A percentile compares a stretch with the other conserved stretches of the same genome.
Conservation (phyloP, 2,113 vertebrate genomes). For the Chloroceryle aenea region DNA sequence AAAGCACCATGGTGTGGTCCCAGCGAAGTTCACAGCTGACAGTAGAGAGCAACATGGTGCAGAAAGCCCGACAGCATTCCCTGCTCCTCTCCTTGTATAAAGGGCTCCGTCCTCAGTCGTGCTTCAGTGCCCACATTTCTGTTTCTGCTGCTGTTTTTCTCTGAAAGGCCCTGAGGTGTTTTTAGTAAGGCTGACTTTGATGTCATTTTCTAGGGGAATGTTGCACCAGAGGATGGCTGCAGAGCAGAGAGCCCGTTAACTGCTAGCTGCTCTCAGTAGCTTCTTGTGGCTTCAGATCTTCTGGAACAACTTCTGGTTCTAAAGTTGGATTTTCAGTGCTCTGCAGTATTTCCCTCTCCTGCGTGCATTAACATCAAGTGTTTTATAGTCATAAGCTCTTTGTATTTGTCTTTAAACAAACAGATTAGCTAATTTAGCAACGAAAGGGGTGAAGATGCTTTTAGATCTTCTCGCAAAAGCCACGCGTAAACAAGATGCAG, state of each 20-base stretch:
- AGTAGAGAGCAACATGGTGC: fast-evolving
- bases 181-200: not conserved
- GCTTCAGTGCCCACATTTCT: fast-evolving
- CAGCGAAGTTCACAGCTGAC: not conserved
- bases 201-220: fast-evolving
- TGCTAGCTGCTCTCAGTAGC: not conserved
- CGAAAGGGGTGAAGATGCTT: not conserved
- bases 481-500: not conserved
- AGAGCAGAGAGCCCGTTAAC: fast-evolving
- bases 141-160: fast-evolving
- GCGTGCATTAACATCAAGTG: not conserved
- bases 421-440: not conserved
- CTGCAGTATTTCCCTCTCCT: not conserved
- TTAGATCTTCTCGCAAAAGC: not conserved
- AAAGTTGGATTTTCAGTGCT: fast-evolving
- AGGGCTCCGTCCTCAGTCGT: fast-evolving
- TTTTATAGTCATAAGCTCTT: not conserved
- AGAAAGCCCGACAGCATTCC: fast-evolving
- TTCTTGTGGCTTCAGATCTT: no score
- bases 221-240: not conserved
- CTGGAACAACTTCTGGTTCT: fast-evolving
- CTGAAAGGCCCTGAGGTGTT: fast-evolving
- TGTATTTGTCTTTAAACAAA: not conserved
- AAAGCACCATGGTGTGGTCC: not conserved
- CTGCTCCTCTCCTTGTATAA: fast-evolving